Evolutionary conservation across 2,113 vertebrate genomes (phyloP), one percentile per base, ranked within the genome.

Genomic region (Dicrurus megarhynchus): DNA sequence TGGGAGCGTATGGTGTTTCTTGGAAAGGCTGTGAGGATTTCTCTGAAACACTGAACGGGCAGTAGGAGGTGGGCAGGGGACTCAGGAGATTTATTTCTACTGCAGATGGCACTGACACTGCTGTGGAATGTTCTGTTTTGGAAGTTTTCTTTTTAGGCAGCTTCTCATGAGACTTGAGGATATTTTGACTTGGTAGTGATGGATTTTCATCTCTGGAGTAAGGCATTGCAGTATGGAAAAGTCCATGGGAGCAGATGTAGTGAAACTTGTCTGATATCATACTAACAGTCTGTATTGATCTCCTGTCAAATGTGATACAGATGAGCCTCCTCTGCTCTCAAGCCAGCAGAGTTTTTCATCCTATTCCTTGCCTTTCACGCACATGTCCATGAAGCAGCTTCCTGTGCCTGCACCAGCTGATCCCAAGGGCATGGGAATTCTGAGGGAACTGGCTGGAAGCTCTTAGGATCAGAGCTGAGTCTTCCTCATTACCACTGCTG

Each of bases 11-110:
- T 2, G 0, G 4, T 67, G 44, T 77, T 94, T 97, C 96, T 91
- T 91, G 88, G 96, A 97, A 97, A 84, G 90, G 67, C 90, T 89
- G 44, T 64, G 30, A 61, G 81, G 53, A 60, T 89, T 96, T 87
- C 83, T 96, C 90, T 87, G 95, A 93, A 97, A 56, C 22, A 8
- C 26, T 64, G 86, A 92, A 60, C 41, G 59, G 83, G 41, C 88
- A 89, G 73, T 10, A 86, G 77, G 53, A 95, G 50, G 44, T 75
- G 63, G 63, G 42, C 63, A 89, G 55, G 26, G 42, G 7, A 55
- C 55, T 74, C 1, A 0, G 33, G 74, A 82, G 55, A 30, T 83
- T 53, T 56, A 68, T 95, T 97, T 95, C 56, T 56, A 55, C 49
- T 87, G 74, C 70, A 59, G 35, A 85, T 84, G 71, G 35, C 55